Conservation (phyloP, 2,888 invertebrate species). For the Oscheius sp. region DNA sequence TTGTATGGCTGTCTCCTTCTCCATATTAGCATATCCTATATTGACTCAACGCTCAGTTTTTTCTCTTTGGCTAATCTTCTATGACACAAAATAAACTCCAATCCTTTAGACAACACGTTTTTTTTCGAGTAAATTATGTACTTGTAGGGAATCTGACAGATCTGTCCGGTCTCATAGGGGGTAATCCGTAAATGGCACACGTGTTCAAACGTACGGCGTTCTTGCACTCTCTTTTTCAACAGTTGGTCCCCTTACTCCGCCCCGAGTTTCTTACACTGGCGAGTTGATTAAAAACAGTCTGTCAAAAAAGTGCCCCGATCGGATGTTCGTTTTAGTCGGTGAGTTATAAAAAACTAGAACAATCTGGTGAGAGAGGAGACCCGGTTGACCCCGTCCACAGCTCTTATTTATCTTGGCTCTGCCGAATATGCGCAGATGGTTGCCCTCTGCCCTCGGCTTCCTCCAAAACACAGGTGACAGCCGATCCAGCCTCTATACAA, state of each 20-base stretch:
- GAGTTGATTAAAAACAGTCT: conserved; percentile 34
- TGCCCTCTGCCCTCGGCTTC: conserved; percentile 32
- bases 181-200: conserved; percentile 34
- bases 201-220: conserved; percentile 32
- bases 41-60: neutral
- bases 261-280: conserved; percentile 34
- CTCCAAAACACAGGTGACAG: conserved; percentile 32
- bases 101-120: too few species aligned
- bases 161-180: conserved; percentile 23
- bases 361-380: too few species aligned
- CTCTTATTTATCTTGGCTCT: conserved; percentile 35
- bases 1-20: neutral
- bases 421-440: conserved; percentile 33
- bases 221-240: conserved; percentile 33
- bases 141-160: conserved; percentile 7
- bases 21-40: conserved; percentile 9
- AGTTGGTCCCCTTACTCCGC: conserved; percentile 33
- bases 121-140: conserved; percentile 1
- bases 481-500: conserved; percentile 21
- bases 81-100: neutral
- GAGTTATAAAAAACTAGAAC: conserved; percentile 8
- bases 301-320: conserved; percentile 12
- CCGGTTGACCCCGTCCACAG: conserved; percentile 32
- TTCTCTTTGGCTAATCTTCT: neutral
- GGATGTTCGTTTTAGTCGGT: conserved; percentile 26